Evolutionary conservation across 1,140 invertebrate genomes (phyloP), one percentile per base, ranked within the genome.

Genomic region (Stegodyphus dumicola): DNA sequence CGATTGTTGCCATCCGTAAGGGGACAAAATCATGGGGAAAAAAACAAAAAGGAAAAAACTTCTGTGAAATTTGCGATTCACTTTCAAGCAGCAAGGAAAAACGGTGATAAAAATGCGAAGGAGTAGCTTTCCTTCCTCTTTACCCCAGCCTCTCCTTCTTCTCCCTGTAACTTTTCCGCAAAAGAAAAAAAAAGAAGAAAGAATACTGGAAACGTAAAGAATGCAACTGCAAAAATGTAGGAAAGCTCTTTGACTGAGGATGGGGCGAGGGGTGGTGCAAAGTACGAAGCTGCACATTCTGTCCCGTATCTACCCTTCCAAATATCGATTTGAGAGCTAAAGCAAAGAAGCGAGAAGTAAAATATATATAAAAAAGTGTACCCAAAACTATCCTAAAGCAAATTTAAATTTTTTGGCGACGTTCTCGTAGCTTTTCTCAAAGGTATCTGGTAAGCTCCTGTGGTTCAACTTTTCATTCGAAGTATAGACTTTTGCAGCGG

Each of bases 21-120:
- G 73, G 52, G 73, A 75, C 73, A 75, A 75, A 60, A 18, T 48
- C 10, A 75, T 52, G 60, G 73, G 17, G 48, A 7, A 18, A 33
- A 48, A 60, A 73, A 6, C 17, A 52, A 49, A 52, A 53, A 6
- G 17, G 49, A 52, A 53, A 60, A 75, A 75, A 52, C 60, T 75
- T 60, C 18, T 10, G 54, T 52, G 53, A 60, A 56, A 75, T 75
- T 75, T 75, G 53, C 73, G 73, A 75, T 75, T 75, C 73, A 64
- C 73, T 60, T 75, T 64, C 52, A 33, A 33, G 33, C 33, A 33
- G 33, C 33, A 33, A 33, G 33, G 33, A 54, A 60, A 75, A 60
- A 33, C 33, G 18, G 54, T 75, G 54, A 75, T 60, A 60, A 75
- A 75, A 75, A 56, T 75, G 73, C 73, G 73, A 75, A 33, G 48